A percentile compares a stretch with the other conserved stretches of the same genome.
These are phyloP conservation scores for Tetanocera ferruginea DNA, from an alignment of 2,888 invertebrate genomes.

Conservation along the genomic window DNA sequence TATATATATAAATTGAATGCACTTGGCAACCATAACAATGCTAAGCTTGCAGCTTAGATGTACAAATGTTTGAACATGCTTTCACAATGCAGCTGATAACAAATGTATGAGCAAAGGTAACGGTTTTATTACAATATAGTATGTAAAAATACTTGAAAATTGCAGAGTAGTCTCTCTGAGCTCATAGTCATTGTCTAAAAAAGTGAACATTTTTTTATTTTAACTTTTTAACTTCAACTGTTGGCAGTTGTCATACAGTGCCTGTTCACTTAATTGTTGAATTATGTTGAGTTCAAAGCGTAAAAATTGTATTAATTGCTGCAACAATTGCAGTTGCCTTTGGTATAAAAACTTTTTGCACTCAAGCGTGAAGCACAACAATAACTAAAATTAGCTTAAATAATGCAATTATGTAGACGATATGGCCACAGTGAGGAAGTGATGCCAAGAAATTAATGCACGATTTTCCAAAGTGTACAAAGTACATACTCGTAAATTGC, in stretches of 20 bases:
- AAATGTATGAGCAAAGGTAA: no score
- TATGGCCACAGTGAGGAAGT: neutral
- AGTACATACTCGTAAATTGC: no score
- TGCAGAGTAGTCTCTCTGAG: no score
- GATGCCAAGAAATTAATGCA: neutral
- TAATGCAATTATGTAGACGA: neutral
- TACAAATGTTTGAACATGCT: no score
- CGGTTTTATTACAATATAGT: no score
- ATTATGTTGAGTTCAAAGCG: neutral
- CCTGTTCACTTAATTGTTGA: neutral
- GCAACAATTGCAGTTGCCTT: neutral
- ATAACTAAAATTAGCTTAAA: neutral
- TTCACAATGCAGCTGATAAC: no score
- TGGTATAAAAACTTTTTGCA: slow-evolving; percentile 4
- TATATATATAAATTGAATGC: no score
- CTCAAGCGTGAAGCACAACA: neutral
- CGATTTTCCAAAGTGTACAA: neutral
- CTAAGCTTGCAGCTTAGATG: no score
- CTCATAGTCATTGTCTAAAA: no score
- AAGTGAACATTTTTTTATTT: no score
- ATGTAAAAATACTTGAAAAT: no score
- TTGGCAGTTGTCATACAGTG: neutral
- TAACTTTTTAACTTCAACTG: neutral
- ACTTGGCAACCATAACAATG: neutral
- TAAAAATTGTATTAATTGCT: slow-evolving; percentile 20